Evolutionary conservation across 2,888 invertebrate species (phyloP).

Genomic region (Epirrita christyi): DNA sequence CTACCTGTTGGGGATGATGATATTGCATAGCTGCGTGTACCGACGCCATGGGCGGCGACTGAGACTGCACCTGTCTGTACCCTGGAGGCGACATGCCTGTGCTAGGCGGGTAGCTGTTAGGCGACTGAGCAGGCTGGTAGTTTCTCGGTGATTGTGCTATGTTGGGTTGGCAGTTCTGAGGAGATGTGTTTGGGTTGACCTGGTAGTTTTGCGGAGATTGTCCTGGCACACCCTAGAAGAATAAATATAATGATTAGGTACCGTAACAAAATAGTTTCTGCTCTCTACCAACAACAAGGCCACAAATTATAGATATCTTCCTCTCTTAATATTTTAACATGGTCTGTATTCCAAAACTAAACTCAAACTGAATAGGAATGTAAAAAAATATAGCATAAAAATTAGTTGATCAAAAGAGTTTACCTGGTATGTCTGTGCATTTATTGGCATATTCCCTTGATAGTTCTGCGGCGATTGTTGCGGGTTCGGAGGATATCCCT

Average conservation of each 20-base stretch:
- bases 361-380: no score
- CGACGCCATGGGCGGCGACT: conserved; percentile 78
- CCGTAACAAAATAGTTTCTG: background rate
- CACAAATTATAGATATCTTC: no score
- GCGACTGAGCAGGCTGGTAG: conserved; percentile 84
- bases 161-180: conserved; percentile 75
- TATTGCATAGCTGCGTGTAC: conserved; percentile 80
- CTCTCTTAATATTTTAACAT: no score
- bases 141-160: conserved; percentile 72
- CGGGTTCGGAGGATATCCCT: conserved; percentile 72
- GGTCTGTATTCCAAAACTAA: no score
- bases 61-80: conserved; percentile 77
- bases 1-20: conserved; percentile 78
- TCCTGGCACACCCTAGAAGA: conserved; percentile 56
- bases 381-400: no score
- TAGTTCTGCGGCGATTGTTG: conserved; percentile 75
- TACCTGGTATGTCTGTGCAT: conserved; percentile 83
- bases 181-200: conserved; percentile 81
- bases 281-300: background rate
- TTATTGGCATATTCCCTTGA: conserved; percentile 74
- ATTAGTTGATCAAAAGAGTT: background rate
- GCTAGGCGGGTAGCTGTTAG: conserved; percentile 71
- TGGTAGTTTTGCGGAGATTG: conserved; percentile 83
- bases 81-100: conserved; percentile 84
- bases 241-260: background rate